Evolutionary conservation across 1,140 invertebrate genomes (phyloP).

Genomic region (Physella acuta): DNA sequence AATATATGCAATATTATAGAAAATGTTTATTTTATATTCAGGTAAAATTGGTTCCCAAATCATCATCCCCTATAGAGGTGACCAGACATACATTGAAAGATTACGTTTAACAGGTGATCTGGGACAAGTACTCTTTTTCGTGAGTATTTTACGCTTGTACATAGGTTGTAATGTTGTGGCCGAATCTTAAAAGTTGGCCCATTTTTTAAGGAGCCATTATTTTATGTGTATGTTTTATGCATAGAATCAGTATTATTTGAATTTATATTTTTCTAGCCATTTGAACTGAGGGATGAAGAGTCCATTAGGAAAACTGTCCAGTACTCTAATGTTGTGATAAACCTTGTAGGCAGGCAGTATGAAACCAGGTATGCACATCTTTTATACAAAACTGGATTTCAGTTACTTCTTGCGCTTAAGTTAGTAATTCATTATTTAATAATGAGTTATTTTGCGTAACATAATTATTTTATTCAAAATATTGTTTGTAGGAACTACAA

Average conservation of each 20-base stretch:
- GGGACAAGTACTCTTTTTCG: conserved; percentile 85
- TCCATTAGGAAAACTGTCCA: conserved; percentile 82
- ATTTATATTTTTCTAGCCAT: conserved; percentile 69
- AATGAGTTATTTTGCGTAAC: too few relatives aligned
- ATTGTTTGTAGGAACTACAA: conserved; percentile 52
- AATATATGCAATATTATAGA: too few relatives aligned
- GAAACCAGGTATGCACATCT: conserved; percentile 82
- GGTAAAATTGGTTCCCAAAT: conserved; percentile 71
- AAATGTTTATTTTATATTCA: conserved; percentile 38
- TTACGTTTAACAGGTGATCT: conserved; percentile 89
- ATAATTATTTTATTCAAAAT: too few relatives aligned
- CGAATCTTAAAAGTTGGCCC: neutral
- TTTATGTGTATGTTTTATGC: conserved; percentile 37
- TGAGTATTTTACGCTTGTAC: conserved; percentile 39
- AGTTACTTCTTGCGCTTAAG: too few relatives aligned
- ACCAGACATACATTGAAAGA: conserved; percentile 74
- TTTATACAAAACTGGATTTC: too few relatives aligned
- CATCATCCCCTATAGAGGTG: conserved; percentile 88
- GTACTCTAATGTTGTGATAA: conserved; percentile 97
- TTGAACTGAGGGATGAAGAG: conserved; percentile 83
- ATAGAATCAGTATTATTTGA: neutral
- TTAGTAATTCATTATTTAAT: too few relatives aligned
- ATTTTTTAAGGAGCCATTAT: too few relatives aligned
- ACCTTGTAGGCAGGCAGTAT: conserved; percentile 87
- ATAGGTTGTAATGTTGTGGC: neutral